A percentile compares a stretch with the other conserved stretches of the same genome.
Evolutionary conservation across 2,113 vertebrate genomes (phyloP).

Genomic region (Prietella phreatophila): DNA sequence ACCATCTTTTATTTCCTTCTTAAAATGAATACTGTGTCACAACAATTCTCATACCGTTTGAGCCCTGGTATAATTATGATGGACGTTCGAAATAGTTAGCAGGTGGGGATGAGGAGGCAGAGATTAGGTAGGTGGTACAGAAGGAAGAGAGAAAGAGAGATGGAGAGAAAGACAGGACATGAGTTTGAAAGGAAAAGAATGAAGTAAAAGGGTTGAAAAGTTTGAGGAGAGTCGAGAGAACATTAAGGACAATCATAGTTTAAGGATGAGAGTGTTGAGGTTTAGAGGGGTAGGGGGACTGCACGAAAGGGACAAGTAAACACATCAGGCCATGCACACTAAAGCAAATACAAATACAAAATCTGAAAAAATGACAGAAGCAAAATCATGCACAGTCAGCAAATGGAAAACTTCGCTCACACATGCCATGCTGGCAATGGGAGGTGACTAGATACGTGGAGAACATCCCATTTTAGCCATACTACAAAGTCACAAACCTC

Average conservation of each 20-base stretch:
- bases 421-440: conserved; percentile 35
- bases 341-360: conserved; percentile 23
- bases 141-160: not conserved
- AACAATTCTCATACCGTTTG: not conserved
- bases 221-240: not conserved
- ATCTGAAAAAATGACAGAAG: not conserved
- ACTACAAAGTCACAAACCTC: conserved; percentile 38
- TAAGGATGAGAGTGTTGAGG: not conserved
- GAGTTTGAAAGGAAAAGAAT: not conserved
- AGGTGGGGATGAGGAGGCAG: conserved; percentile 4
- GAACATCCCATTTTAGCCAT: conserved; percentile 33
- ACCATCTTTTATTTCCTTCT: not conserved
- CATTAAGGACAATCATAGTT: not conserved
- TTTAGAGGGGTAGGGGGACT: not conserved
- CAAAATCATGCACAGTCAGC: conserved; percentile 45
- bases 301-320: conserved; percentile 4
- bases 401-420: conserved; percentile 24
- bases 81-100: not conserved
- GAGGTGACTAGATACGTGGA: conserved; percentile 25
- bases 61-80: not conserved
- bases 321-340: conserved; percentile 37
- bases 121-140: not conserved
- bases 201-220: not conserved
- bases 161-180: not conserved
- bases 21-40: not conserved